Evolutionary conservation across 1,140 invertebrate species (phyloP).

Genomic region (Heliconius himera): DNA sequence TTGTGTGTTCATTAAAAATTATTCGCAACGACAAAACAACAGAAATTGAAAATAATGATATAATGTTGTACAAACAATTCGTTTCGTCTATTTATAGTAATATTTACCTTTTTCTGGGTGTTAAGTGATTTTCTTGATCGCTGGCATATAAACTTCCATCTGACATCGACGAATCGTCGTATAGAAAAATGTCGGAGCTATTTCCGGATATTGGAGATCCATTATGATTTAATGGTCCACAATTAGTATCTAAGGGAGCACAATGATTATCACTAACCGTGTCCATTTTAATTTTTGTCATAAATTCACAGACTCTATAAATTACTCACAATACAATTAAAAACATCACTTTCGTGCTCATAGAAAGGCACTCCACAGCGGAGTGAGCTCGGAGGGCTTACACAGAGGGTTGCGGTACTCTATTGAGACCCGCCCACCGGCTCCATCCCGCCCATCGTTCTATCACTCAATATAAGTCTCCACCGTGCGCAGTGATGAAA

Average conservation of each 20-base stretch:
- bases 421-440: constrained; percentile 45
- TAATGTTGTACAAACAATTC: not conserved
- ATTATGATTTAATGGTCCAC: constrained; percentile 45
- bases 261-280: constrained; percentile 48
- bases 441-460: constrained; percentile 44
- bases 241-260: constrained; percentile 45
- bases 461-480: constrained; percentile 24
- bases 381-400: constrained; percentile 45
- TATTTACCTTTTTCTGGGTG: constrained; percentile 63
- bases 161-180: constrained; percentile 76
- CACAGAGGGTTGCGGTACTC: constrained; percentile 42
- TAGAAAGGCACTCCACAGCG: constrained; percentile 33
- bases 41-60: not conserved
- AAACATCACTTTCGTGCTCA: constrained; percentile 21
- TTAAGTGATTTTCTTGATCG: constrained; percentile 75
- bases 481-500: not conserved
- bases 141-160: constrained; percentile 76
- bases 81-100: not conserved
- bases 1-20: not conserved
- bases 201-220: constrained; percentile 64
- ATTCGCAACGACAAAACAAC: not conserved
- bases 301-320: constrained; percentile 10
- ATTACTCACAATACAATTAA: constrained; percentile 24
- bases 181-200: constrained; percentile 69
- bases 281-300: constrained; percentile 62